Evolutionary conservation across 2,113 vertebrate genomes (phyloP), one percentile per base, ranked within the genome.

Genomic region (Hydrolagus affinis): DNA sequence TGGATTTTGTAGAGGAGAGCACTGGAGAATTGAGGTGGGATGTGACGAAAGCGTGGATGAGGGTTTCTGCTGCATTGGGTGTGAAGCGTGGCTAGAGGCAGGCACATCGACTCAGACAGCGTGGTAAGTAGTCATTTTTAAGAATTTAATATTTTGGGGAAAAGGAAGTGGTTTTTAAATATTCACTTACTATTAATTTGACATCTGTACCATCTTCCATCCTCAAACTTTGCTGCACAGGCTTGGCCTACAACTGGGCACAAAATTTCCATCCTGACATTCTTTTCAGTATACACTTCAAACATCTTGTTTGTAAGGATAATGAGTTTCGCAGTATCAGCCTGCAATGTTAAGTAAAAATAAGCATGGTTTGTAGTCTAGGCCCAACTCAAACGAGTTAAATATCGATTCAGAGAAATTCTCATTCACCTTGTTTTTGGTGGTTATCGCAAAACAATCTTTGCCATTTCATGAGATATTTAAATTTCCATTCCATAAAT

Each of bases 121-220:
- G 17, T 59, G 59, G 1, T 14, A 25, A 64, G 10, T 80, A 80
- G 0, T 66, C 23, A 21, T 66, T 30, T 30, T 30, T 21, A 21
- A 66, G 23, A 77, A 23, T 32, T 4, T 4, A 19, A 23, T 12
- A 9, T 64, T 30, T 23, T 62, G 8, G 8, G 62, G 10, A 25
- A 28, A 14, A 28, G 28, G 8, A 83, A 64, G 10, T 28, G 11
- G 2, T 64, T 19, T n/a, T 14, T 4, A 60, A 10, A 80, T 9
- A 86, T 86, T 62, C 0, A 83, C 91, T 88, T 91, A 98, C 97
- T 96, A 88, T 89, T 90, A 85, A 98, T 91, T 88, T 92, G 91
- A 85, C 95, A 96, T 91, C 97, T 94, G 88, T 93, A 95, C 97
- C 97, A 99, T 83, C 90, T 77, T 70, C 93, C 91, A 90, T 96